These are phyloP conservation scores for Gymnothorax javanicus DNA, from an alignment of 2,797 vertebrate species.

Conservation along the genomic window DNA sequence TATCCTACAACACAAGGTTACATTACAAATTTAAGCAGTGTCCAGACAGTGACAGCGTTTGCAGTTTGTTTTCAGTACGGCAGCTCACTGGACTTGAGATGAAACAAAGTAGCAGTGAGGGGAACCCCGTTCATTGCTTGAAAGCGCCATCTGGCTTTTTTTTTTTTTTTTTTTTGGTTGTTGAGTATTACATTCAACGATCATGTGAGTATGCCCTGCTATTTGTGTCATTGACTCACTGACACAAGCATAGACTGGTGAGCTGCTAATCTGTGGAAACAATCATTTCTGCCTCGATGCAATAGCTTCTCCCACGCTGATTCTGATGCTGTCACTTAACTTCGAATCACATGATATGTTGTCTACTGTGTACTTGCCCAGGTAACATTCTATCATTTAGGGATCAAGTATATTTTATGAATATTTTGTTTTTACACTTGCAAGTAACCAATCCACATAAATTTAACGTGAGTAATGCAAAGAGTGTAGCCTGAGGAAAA, in stretches of 20 bases:
- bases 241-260: background rate
- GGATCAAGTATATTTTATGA: slow-evolving; percentile 54
- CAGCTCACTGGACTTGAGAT: background rate
- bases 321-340: background rate
- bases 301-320: background rate
- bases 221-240: slow-evolving; percentile 11
- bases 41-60: background rate
- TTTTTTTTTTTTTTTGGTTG: background rate
- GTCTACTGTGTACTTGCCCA: background rate
- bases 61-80: background rate
- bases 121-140: background rate
- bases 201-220: background rate
- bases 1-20: background rate
- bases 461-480: slow-evolving; percentile 53
- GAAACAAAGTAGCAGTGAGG: background rate
- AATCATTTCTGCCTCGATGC: background rate
- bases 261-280: background rate
- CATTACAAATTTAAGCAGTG: background rate
- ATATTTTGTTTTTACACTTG: slow-evolving; percentile 33
- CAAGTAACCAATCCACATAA: slow-evolving; percentile 50
- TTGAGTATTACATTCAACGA: background rate
- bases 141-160: background rate
- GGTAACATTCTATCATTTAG: slow-evolving; percentile 37
- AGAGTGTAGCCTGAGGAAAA: slow-evolving; percentile 55
- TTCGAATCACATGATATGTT: background rate